Evolutionary conservation across 2,113 vertebrate species (phyloP).

Genomic region (Lates calcarifer): DNA sequence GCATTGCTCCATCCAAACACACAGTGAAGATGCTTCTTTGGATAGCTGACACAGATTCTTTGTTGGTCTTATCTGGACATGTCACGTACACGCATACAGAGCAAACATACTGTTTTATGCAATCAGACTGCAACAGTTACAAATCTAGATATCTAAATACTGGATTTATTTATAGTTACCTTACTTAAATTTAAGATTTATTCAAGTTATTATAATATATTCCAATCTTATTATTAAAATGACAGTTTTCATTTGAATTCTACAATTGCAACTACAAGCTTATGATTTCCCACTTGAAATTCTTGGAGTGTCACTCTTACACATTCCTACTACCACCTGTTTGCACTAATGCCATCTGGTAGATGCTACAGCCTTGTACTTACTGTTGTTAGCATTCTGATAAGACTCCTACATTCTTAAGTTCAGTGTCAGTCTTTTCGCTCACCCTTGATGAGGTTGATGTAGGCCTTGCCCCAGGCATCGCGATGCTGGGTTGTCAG

Average conservation of each 20-base stretch:
- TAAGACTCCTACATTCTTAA: neutral
- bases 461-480: conserved; percentile 93
- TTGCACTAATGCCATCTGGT: no score
- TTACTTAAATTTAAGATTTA: no score
- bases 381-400: neutral
- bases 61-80: conserved; percentile 91
- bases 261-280: neutral
- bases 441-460: conserved; percentile 91
- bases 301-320: no score
- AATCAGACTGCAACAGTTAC: neutral
- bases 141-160: neutral
- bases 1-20: conserved; percentile 90
- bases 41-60: conserved; percentile 89
- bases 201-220: no score
- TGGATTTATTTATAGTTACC: no score
- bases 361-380: no score
- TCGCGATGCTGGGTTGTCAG: conserved; percentile 95
- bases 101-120: neutral
- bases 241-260: neutral
- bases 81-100: neutral
- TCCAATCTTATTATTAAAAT: no score
- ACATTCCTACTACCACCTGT: no score
- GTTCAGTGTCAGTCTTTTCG: neutral
- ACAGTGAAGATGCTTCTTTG: conserved; percentile 95
- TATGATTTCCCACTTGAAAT: no score